phyloP scores from a whole-genome alignment of 1,140 invertebrate species.

The Drosophila pseudoananassae region DNA sequence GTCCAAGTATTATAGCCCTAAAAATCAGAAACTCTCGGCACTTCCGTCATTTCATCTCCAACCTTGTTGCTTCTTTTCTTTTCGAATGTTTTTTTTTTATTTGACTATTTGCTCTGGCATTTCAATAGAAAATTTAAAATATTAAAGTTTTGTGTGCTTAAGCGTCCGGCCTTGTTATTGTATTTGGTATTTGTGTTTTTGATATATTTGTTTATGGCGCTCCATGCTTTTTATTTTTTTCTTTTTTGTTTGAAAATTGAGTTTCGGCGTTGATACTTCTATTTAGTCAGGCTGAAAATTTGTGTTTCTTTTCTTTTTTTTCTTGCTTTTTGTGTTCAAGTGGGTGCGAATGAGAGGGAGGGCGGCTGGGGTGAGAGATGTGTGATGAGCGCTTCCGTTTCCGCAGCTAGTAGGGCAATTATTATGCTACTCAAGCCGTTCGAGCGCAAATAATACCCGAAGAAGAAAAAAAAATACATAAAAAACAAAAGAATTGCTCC shows the following conservation, averaged over 20 bases:
- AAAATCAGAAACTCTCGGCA: constrained; percentile 50
- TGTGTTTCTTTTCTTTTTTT: neutral
- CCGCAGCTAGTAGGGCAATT: constrained; percentile 56
- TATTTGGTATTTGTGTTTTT: constrained; percentile 36
- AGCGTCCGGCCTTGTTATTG: constrained; percentile 36
- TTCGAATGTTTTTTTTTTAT: constrained; percentile 10
- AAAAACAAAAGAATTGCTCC: constrained; percentile 5
- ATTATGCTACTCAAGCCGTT: constrained; percentile 57
- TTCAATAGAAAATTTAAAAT: constrained; percentile 70
- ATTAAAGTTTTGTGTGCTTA: constrained; percentile 62
- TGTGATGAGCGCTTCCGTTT: constrained; percentile 59
- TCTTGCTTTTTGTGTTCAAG: constrained; percentile 28
- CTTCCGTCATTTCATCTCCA: constrained; percentile 53
- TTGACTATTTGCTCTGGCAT: constrained; percentile 36
- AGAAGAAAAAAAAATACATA: constrained; percentile 15
- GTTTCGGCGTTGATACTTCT: constrained; percentile 72
- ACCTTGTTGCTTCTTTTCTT: constrained; percentile 10
- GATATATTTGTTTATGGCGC: constrained; percentile 31
- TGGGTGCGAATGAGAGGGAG: constrained; percentile 33
- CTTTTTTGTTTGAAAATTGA: constrained; percentile 66
- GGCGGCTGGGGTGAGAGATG: constrained; percentile 14
- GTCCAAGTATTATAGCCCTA: neutral
- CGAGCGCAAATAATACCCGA: constrained; percentile 48
- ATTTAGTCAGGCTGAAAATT: constrained; percentile 58
- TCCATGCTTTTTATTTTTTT: constrained; percentile 13